phyloP scores from a whole-genome alignment of 1,140 invertebrate genomes.

The Lasioglossum albipes region DNA sequence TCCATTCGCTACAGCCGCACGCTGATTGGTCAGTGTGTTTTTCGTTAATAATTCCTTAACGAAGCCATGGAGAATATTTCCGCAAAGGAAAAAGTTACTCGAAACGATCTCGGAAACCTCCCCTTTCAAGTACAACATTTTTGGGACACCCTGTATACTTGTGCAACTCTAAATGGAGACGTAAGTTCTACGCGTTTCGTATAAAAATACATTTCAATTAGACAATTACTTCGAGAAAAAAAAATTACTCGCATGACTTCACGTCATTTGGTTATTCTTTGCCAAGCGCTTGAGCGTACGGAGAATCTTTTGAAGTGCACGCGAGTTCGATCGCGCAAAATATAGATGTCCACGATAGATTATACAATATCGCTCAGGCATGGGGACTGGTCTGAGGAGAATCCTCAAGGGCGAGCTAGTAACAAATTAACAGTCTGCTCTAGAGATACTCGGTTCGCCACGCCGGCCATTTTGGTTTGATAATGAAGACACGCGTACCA shows the following conservation, averaged over 20 bases:
- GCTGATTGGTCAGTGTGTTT: too few relatives aligned
- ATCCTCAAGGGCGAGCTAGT: conserved; percentile 16
- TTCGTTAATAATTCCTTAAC: too few relatives aligned
- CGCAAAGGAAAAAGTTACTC: too few relatives aligned
- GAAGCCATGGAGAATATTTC: too few relatives aligned
- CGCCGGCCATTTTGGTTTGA: conserved; percentile 60
- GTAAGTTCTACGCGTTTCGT: not conserved
- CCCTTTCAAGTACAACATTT: too few relatives aligned
- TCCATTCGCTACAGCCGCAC: too few relatives aligned
- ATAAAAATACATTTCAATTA: not conserved
- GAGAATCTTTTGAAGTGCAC: not conserved
- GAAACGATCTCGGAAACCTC: too few relatives aligned
- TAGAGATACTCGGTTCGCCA: conserved; percentile 33
- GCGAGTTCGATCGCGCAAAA: not conserved
- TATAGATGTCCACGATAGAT: conserved; percentile 13
- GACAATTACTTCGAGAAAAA: too few relatives aligned
- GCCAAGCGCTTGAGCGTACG: too few relatives aligned
- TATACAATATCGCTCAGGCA: conserved; percentile 9
- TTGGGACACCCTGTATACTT: too few relatives aligned
- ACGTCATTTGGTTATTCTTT: not conserved
- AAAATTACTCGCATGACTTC: too few relatives aligned
- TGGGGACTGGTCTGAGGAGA: not conserved
- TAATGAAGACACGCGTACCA: conserved; percentile 52
- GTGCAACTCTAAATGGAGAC: not conserved
- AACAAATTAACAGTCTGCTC: conserved; percentile 19